A percentile compares a stretch with the other conserved stretches of the same genome.
phyloP scores from a whole-genome alignment of 2,113 vertebrate genomes.

The Ailuropoda melanoleuca region DNA sequence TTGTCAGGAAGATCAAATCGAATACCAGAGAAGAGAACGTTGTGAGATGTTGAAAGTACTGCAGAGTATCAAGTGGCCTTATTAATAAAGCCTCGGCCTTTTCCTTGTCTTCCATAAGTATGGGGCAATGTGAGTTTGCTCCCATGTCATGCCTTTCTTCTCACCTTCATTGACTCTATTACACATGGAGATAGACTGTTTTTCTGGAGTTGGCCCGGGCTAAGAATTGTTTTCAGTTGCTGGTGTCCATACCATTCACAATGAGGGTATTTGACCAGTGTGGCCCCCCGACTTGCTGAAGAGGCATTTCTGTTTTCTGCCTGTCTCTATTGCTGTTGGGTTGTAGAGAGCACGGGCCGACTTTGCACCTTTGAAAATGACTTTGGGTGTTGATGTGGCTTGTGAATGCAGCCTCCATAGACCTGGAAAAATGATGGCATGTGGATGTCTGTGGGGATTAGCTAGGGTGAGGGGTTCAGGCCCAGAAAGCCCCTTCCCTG shows the following conservation, averaged over 20 bases:
- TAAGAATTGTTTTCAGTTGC: conserved; percentile 33
- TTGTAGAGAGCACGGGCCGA: not conserved
- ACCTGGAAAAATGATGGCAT: conserved; percentile 13
- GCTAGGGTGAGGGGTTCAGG: not conserved
- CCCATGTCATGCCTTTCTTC: not conserved
- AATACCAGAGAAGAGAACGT: not conserved
- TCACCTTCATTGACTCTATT: conserved; percentile 37
- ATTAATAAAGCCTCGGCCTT: not conserved
- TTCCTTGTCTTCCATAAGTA: not conserved
- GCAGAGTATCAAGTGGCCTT: not conserved
- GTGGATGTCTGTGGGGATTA: not conserved
- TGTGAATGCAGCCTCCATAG: not conserved
- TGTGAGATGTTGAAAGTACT: not conserved
- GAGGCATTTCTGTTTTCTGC: conserved; percentile 38
- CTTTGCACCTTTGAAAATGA: conserved; percentile 47
- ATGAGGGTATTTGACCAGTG: conserved; percentile 27
- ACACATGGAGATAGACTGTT: conserved; percentile 17
- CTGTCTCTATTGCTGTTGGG: not conserved
- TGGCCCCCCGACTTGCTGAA: conserved; percentile 5
- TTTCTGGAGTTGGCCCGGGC: conserved; percentile 43
- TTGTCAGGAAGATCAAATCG: not conserved
- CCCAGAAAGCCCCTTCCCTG: not conserved
- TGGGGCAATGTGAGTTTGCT: not conserved
- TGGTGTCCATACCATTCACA: not conserved
- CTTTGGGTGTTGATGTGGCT: not conserved